These are phyloP conservation scores for Heliconius charithonia DNA, from an alignment of 2,888 invertebrate species.

Conservation along the genomic window DNA sequence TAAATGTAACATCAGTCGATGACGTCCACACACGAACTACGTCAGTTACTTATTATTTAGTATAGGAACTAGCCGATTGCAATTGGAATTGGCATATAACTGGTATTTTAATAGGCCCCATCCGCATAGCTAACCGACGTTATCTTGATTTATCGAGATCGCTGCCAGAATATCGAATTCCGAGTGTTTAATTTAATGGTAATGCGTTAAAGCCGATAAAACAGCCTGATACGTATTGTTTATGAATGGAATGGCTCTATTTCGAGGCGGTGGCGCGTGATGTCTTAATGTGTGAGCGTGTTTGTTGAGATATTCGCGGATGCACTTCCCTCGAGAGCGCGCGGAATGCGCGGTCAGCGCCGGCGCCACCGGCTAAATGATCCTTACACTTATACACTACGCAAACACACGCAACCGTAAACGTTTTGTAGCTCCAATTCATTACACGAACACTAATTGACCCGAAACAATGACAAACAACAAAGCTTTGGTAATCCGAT, in stretches of 20 bases:
- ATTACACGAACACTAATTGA: background rate
- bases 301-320: conserved; percentile 67
- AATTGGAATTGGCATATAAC: conserved; percentile 73
- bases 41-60: conserved; percentile 60
- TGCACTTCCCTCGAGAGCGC: conserved; percentile 65
- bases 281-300: conserved; percentile 63
- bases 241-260: conserved; percentile 74
- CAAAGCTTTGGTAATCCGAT: background rate
- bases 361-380: conserved; percentile 51
- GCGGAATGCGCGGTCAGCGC: conserved; percentile 58
- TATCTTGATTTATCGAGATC: conserved; percentile 76
- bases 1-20: conserved; percentile 36
- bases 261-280: conserved; percentile 70
- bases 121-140: conserved; percentile 72
- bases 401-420: background rate
- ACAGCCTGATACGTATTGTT: conserved; percentile 72
- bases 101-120: conserved; percentile 76
- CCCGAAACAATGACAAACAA: background rate
- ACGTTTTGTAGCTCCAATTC: background rate
- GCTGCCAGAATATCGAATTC: conserved; percentile 63
- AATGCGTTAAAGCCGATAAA: conserved; percentile 65
- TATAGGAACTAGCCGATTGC: conserved; percentile 64
- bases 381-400: conserved; percentile 26
- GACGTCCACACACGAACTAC: conserved; percentile 58
- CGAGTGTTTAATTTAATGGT: conserved; percentile 67